Evolutionary conservation across 2,113 vertebrate genomes (phyloP), one percentile per base, ranked within the genome.

Genomic region (Elaphurus davidianus): DNA sequence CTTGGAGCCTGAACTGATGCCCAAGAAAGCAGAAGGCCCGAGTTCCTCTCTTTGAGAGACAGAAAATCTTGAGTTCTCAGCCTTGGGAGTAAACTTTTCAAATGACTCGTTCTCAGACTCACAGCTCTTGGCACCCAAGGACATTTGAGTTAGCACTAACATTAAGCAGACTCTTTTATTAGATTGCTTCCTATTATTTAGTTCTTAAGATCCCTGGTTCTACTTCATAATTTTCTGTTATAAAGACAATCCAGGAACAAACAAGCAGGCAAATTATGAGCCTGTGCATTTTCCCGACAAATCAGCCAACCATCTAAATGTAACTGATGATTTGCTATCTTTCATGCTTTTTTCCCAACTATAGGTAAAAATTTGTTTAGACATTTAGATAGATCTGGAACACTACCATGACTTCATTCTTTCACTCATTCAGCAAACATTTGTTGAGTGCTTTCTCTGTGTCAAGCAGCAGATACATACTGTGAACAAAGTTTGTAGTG

Each of bases 251-350:
- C 62, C 85, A 54, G 15, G 19, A 64, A 52, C 43, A 87, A 92
- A 45, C 28, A 59, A 90, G 14, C 19, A 59, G 90, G 17, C 28
- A 82, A 93, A 60, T 83, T 78, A 59, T 9, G 27, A 85, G 47
- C 84, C 36, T 90, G 13, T 81, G 16, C 54, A 23, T 93, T 95
- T 97, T 91, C 76, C 78, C 93, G 88, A 83, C 76, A 55, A 91
- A 28, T 36, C 47, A 33, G 55, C 84, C 19, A 84, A 55, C n/a
- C 13, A 54, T 36, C 43, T 33, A 45, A 82, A 88, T 47, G 33
- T 71, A 97, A 62, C 23, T 36, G 85, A 90, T 83, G 59, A 33
- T 57, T 78, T 87, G 45, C 55, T 52, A 6, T 71, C 36, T 85
- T 91, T 82, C 55, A 59, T 23, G 23, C 40, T 50, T 28, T 90